A percentile compares a stretch with the other conserved stretches of the same genome.
phyloP scores from a whole-genome alignment of 2,797 vertebrate genomes.

The Hipposideros larvatus region DNA sequence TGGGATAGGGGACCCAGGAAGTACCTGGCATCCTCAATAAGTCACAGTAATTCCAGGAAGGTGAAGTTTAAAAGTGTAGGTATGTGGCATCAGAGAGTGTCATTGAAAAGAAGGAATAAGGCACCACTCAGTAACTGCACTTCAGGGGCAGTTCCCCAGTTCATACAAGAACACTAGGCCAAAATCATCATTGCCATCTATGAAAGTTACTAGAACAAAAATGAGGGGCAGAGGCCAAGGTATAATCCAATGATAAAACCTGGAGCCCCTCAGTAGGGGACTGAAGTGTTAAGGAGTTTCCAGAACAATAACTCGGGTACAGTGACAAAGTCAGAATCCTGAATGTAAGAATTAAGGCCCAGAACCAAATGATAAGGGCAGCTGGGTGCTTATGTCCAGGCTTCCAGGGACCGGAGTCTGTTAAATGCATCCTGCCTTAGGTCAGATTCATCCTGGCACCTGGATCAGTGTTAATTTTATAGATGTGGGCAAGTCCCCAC shows the following conservation, averaged over 20 bases:
- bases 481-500: neutral
- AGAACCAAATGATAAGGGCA: neutral
- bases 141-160: neutral
- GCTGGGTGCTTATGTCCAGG: neutral
- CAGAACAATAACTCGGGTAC: neutral
- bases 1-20: neutral
- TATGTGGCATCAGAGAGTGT: neutral
- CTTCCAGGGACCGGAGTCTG: neutral
- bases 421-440: neutral
- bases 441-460: neutral
- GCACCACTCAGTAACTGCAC: neutral
- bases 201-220: constrained; percentile 13
- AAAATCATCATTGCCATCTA: neutral
- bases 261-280: neutral
- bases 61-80: neutral
- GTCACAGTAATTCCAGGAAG: neutral
- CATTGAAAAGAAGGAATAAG: neutral
- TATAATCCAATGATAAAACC: neutral
- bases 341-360: neutral
- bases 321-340: neutral
- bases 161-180: neutral
- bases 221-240: neutral
- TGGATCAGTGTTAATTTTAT: constrained; percentile 34
- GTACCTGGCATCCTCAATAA: neutral
- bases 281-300: constrained; percentile 27